A percentile compares a stretch with the other conserved stretches of the same genome.
Conservation (phyloP, 2,888 invertebrate genomes). For the Cheilosia pagana region DNA sequence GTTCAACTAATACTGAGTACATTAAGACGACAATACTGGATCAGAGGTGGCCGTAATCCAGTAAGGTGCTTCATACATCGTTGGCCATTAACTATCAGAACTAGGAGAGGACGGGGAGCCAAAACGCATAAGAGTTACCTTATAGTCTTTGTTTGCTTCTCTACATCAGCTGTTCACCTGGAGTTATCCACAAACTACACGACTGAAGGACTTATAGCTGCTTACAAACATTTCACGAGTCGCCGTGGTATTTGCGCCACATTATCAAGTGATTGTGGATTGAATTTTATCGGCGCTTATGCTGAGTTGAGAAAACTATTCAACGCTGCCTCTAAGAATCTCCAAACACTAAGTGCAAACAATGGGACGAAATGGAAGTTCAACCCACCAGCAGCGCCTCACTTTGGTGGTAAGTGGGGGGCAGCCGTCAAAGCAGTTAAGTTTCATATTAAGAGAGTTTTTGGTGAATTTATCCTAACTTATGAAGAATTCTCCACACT, state of each 20-base stretch:
- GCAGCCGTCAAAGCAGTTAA: too few relatives aligned
- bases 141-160: slow-evolving; percentile 76
- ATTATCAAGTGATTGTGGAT: slow-evolving; percentile 77
- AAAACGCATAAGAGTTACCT: slow-evolving; percentile 76
- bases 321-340: slow-evolving; percentile 9
- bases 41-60: too few relatives aligned
- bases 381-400: too few relatives aligned
- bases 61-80: too few relatives aligned
- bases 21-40: not conserved
- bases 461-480: too few relatives aligned
- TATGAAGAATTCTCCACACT: too few relatives aligned
- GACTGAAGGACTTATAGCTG: slow-evolving; percentile 76
- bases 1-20: too few relatives aligned
- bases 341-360: slow-evolving; percentile 15
- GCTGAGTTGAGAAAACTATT: slow-evolving; percentile 21
- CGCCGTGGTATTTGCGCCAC: slow-evolving; percentile 76
- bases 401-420: too few relatives aligned
- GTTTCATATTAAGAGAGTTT: too few relatives aligned
- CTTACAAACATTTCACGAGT: too few relatives aligned
- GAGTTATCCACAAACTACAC: slow-evolving; percentile 55
- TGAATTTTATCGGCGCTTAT: slow-evolving; percentile 78
- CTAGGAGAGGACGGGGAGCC: too few relatives aligned
- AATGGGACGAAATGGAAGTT: slow-evolving; percentile 77
- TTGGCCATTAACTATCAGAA: too few relatives aligned
- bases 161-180: slow-evolving; percentile 50